Conservation (phyloP, 2,888 invertebrate genomes). For the Callosobruchus maculatus region DNA sequence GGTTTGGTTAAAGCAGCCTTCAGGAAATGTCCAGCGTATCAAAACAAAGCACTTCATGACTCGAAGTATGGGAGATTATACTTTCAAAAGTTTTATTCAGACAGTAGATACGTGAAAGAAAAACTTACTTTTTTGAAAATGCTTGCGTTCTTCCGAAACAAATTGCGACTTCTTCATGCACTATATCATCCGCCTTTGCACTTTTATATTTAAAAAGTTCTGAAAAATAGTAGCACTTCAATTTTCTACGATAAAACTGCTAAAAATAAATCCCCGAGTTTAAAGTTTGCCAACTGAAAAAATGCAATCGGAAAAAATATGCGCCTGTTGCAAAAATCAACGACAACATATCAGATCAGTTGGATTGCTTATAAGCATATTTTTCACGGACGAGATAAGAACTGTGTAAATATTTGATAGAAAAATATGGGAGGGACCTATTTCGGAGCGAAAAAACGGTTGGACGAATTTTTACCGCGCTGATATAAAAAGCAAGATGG, state of each 20-base stretch:
- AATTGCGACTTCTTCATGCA: background rate
- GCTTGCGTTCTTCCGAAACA: background rate
- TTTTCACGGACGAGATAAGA: slow-evolving; percentile 16
- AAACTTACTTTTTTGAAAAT: background rate
- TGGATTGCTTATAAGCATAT: slow-evolving; percentile 1
- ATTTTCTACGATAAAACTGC: slow-evolving; percentile 12
- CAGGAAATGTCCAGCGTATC: too few species aligned
- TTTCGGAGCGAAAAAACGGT: slow-evolving; percentile 18
- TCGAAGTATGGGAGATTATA: too few species aligned
- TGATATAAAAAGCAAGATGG: slow-evolving; percentile 41
- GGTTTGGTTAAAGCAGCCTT: too few species aligned
- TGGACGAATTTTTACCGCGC: slow-evolving; percentile 21
- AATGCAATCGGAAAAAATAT: background rate
- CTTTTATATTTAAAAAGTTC: background rate
- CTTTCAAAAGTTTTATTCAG: too few species aligned
- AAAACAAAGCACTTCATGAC: too few species aligned
- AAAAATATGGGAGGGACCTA: background rate
- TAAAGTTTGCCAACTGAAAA: slow-evolving; percentile 13
- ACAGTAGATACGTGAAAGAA: background rate
- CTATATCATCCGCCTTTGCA: background rate
- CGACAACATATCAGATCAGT: background rate
- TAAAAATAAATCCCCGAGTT: slow-evolving; percentile 12
- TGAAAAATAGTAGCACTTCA: background rate
- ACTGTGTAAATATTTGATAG: slow-evolving; percentile 17
- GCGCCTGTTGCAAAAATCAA: background rate